phyloP scores from a whole-genome alignment of 2,113 vertebrate species.

The Sterna hirundo region DNA sequence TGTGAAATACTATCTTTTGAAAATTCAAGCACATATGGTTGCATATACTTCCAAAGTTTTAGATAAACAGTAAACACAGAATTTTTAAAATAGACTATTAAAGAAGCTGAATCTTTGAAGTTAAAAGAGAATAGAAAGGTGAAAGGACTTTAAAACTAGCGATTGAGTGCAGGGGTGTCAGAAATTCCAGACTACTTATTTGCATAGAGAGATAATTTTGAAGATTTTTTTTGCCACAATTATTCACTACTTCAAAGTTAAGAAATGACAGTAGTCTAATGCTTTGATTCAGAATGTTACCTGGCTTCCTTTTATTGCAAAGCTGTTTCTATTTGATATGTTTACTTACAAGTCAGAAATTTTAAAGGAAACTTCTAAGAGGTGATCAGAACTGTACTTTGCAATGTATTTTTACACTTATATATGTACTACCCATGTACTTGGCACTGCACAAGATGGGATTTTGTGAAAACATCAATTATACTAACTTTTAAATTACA shows the following conservation, averaged over 20 bases:
- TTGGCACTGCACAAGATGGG: background rate
- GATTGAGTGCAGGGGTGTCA: background rate
- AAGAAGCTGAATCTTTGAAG: background rate
- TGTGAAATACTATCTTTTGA: constrained; percentile 25
- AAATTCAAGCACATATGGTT: constrained; percentile 10
- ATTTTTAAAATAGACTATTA: background rate
- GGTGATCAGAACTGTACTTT: background rate
- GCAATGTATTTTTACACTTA: background rate
- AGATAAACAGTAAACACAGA: background rate
- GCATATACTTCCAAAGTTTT: constrained; percentile 9
- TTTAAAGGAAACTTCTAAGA: background rate
- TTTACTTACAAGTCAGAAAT: background rate
- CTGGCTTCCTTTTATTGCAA: background rate
- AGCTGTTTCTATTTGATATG: background rate
- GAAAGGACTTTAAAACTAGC: background rate
- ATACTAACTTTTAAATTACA: background rate
- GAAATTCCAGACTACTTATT: background rate
- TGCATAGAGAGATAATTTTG: background rate
- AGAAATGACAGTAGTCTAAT: background rate
- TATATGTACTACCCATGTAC: background rate
- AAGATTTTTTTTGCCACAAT: background rate
- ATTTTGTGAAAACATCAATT: background rate
- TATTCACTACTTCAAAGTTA: background rate
- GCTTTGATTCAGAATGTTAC: background rate
- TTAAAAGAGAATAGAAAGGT: background rate